Evolutionary conservation across 2,888 invertebrate genomes (phyloP).

Genomic region (Amphipoea lucens): DNA sequence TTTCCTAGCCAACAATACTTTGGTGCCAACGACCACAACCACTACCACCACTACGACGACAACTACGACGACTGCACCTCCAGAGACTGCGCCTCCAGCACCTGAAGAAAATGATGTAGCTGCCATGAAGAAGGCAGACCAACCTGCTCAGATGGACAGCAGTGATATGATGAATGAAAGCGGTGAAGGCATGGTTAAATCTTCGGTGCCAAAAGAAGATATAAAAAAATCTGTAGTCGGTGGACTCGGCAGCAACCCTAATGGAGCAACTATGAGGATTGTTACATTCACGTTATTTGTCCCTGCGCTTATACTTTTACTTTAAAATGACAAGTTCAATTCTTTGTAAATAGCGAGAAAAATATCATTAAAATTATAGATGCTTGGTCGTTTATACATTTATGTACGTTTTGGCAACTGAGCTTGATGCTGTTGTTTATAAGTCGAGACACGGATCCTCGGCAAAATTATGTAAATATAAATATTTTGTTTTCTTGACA

Average conservation of each 20-base stretch:
- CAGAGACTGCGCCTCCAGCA: slow-evolving; percentile 88
- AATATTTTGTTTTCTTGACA: slow-evolving; percentile 82
- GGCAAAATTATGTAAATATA: slow-evolving; percentile 82
- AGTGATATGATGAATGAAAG: slow-evolving; percentile 81
- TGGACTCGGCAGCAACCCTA: slow-evolving; percentile 82
- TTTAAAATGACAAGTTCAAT: slow-evolving; percentile 75
- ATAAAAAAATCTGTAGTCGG: slow-evolving; percentile 82
- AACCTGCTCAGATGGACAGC: slow-evolving; percentile 76
- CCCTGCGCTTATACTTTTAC: slow-evolving; percentile 80
- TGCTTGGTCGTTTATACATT: slow-evolving; percentile 80
- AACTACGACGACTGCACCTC: slow-evolving; percentile 88
- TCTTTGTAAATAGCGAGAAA: slow-evolving; percentile 83
- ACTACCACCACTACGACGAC: slow-evolving; percentile 91
- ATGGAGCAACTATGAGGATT: slow-evolving; percentile 72
- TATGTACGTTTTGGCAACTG: slow-evolving; percentile 77
- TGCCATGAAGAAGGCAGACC: slow-evolving; percentile 77
- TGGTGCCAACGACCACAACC: slow-evolving; percentile 94
- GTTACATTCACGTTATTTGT: slow-evolving; percentile 76
- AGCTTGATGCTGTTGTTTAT: slow-evolving; percentile 85
- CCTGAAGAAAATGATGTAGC: slow-evolving; percentile 86
- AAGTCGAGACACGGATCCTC: slow-evolving; percentile 70
- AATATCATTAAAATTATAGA: slow-evolving; percentile 80
- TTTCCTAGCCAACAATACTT: slow-evolving; percentile 93
- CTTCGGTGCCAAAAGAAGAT: slow-evolving; percentile 79
- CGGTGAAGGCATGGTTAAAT: slow-evolving; percentile 77